These are phyloP conservation scores for Bilobella aurantiaca DNA, from an alignment of 1,140 invertebrate genomes.

Conservation along the genomic window DNA sequence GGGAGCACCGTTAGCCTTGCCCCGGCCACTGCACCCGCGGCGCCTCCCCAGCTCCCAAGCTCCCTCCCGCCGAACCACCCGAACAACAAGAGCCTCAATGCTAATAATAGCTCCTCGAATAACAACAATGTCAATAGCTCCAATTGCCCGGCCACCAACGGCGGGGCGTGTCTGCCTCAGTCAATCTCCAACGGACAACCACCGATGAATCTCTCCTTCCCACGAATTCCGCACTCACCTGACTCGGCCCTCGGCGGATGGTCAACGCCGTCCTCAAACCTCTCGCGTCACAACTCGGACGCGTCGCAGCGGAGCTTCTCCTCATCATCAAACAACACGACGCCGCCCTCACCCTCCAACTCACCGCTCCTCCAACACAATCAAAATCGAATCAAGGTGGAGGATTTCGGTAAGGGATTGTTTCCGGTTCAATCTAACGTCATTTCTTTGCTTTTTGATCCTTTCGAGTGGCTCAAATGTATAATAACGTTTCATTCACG, in stretches of 20 bases:
- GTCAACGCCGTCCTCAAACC: conserved; percentile 53
- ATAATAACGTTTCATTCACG: not conserved
- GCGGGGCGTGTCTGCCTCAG: too few species aligned
- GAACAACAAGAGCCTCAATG: not conserved
- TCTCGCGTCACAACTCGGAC: conserved; percentile 79
- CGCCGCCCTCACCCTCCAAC: conserved; percentile 62
- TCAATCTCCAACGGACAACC: conserved; percentile 34
- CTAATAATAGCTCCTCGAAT: not conserved
- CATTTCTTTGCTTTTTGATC: conserved; percentile 13
- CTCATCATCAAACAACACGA: conserved; percentile 47
- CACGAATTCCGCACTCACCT: conserved; percentile 61
- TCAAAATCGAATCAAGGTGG: conserved; percentile 29
- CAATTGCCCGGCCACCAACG: conserved; percentile 16
- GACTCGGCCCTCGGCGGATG: conserved; percentile 46
- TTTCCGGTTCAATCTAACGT: too few species aligned
- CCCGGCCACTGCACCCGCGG: not conserved
- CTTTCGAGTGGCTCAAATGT: conserved; percentile 9
- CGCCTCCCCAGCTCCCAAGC: not conserved
- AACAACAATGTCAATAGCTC: conserved; percentile 11
- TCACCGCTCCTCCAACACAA: conserved; percentile 61
- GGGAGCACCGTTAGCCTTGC: too few species aligned
- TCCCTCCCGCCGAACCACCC: conserved; percentile 3
- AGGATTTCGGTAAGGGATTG: conserved; percentile 29
- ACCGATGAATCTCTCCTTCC: conserved; percentile 60
- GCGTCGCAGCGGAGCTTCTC: conserved; percentile 64